Evolutionary conservation across 2,888 invertebrate species (phyloP), one percentile per base, ranked within the genome.

Genomic region (Odontothrips loti): DNA sequence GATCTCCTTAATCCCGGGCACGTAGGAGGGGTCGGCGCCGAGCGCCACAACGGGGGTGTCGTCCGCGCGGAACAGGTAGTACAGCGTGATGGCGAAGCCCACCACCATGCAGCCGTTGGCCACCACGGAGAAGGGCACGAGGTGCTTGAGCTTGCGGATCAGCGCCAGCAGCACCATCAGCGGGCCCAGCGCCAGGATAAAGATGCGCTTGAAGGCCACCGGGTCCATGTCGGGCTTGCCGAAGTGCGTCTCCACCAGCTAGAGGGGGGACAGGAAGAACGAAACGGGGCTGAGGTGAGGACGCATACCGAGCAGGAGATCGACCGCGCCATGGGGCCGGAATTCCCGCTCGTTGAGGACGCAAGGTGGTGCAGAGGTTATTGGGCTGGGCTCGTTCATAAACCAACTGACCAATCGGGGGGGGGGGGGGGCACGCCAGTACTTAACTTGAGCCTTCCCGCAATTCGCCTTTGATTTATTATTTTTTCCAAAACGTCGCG

Each of bases 61-160:
- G 68, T 91, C 86, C 80, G 90, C 91, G 79, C 89, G 90, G 86
- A 96, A 93, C 86, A 96, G 91, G 86, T 94, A 96, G 86, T 94
- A 95, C 85, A 96, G 90, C 0, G 96, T 95, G 83, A 98, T 93
- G 9, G 89, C 90, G 84, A 98, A 93, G 0, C 95, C 94, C 2
- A 91, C 87, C 0, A 94, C 89, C 85, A 97, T 93, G 82, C 95
- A 91, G 0, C 94, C 84, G 86, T 98, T 98, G 79, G 98, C 98
- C 58, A 95, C 87, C 81, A 94, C 91, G 0, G 98, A 97, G 87
- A 97, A 95, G 0, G 96, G 96, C 8, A 98, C 95, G 85, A 98
- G 89, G 86, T 92, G 93, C 85, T 93, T 95, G 1, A 98, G 89
- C 85, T 94, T 92, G 81, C 95, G 88, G 81, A 96, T 92, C 86